A percentile compares a stretch with the other conserved stretches of the same genome.
phyloP scores from a whole-genome alignment of 92 coral and sea anemone genomes.

The Epizoanthus illoricatus region DNA sequence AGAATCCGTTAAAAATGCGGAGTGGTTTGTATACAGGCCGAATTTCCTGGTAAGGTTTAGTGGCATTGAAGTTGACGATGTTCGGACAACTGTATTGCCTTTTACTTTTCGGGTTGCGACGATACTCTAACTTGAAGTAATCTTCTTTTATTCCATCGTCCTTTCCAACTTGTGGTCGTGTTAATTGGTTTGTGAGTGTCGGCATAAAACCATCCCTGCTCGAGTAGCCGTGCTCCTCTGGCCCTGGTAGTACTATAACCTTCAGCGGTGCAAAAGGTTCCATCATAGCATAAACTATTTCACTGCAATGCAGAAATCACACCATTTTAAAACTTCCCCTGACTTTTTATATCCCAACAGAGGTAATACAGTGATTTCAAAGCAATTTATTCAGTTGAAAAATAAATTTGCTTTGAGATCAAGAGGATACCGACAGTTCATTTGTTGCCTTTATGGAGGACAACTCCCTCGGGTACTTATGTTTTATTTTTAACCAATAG shows the following conservation, averaged over 20 bases:
- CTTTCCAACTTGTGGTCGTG: constrained; percentile 4
- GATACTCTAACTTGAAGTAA: constrained; percentile 19
- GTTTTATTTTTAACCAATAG: no score
- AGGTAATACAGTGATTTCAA: no score
- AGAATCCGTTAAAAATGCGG: constrained; percentile 89
- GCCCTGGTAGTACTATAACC: constrained; percentile 68
- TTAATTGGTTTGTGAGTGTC: constrained; percentile 10
- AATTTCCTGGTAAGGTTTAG: constrained; percentile 59
- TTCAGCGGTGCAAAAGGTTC: constrained; percentile 61
- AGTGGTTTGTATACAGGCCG: constrained; percentile 68
- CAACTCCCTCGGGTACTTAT: no score
- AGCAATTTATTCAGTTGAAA: no score
- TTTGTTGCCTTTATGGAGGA: no score
- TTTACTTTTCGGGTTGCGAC: constrained; percentile 42
- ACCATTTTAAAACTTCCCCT: no score
- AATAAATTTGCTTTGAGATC: no score
- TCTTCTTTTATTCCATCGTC: constrained; percentile 4
- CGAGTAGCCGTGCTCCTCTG: constrained; percentile 43
- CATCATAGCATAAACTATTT: constrained; percentile 9
- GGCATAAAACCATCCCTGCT: constrained; percentile 44
- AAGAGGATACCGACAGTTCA: no score
- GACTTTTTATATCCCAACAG: no score
- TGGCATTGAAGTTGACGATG: constrained; percentile 74
- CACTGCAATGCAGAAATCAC: no score
- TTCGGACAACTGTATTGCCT: constrained; percentile 79